Percentiles rank a stretch among this genome's conserved stretches.
Evolutionary conservation across 2,113 vertebrate species (phyloP).

Genomic region (Leucopternis melanops): DNA sequence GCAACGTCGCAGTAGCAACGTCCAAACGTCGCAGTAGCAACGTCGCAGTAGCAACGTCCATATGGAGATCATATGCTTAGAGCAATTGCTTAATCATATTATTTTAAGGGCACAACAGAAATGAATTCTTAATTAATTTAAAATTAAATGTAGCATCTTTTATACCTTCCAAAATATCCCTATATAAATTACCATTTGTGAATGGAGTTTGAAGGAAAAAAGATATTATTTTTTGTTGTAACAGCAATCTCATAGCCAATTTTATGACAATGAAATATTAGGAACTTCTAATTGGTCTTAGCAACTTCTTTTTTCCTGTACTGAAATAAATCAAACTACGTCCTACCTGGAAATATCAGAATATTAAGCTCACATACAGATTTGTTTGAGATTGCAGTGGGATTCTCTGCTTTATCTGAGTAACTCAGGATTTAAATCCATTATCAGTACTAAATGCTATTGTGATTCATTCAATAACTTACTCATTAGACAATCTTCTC

Average conservation of each 20-base stretch:
- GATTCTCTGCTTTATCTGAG: neutral
- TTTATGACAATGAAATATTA: neutral
- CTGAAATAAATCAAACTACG: neutral
- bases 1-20: no score
- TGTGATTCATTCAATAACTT: slow-evolving; percentile 27
- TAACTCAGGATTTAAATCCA: neutral
- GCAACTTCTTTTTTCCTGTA: neutral
- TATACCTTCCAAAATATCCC: neutral
- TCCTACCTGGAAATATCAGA: neutral
- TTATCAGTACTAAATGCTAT: slow-evolving; percentile 20
- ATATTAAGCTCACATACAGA: neutral
- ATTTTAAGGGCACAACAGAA: neutral
- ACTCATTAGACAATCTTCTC: slow-evolving; percentile 32
- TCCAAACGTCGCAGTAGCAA: no score
- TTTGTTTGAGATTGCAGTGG: neutral
- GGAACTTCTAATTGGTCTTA: neutral
- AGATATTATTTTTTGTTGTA: neutral
- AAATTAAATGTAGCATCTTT: neutral
- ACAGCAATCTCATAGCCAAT: neutral
- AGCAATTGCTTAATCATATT: neutral
- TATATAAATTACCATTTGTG: neutral
- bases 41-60: no score
- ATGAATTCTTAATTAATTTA: neutral
- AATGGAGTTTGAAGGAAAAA: neutral
- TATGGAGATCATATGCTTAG: neutral